Base-by-base conservation (phyloP, 2,113 vertebrate genomes). In the Ciconia stormi region DNA sequence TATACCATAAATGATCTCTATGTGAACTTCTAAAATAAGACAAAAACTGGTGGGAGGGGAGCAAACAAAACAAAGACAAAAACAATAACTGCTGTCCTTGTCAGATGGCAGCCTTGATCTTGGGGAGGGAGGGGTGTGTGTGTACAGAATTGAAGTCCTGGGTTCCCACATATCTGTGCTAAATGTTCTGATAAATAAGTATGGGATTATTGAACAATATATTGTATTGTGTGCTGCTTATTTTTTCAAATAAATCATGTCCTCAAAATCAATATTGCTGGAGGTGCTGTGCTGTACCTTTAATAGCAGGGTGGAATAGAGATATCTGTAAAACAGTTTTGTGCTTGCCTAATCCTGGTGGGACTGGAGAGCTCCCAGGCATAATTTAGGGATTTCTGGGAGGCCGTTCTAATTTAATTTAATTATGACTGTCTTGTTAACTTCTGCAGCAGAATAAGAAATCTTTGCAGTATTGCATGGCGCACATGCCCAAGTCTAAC, bases 381-480 rank as follows among this genome's bases (percentile, higher is more conserved):
- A 74, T 69, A 76, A 90, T 82, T 61, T 86, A 36, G 70, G 46
- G 47, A 82, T 82, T 91, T 94, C 70, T 82, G n/a, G 16, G 66
- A 90, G 78, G 53, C 52, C 92, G 19, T 42, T 94, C 79, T 84
- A 85, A 80, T 90, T 87, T 56, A 78, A 62, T 95, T 87, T 70
- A 87, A 84, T 93, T 82, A 65, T 30, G 30, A 47, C 49, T 80
- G 49, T 67, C 66, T 47, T 38, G 40, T 82, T 88, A 87, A 66
- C 10, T 74, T 82, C 44, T 77, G 53, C 63, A 82, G 53, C 40
- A 79, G 32, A 32, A 29, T 52, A 44, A 63, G 69, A 89, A 71
- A 55, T 74, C 32, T 82, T 93, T 58, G 9, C 36, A 69, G 13
- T 50, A 63, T 67, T 74, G 56, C 29, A 13, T 19, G 30, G 50